A percentile compares a stretch with the other conserved stretches of the same genome.
Conservation (phyloP, 2,888 invertebrate genomes). For the Trissolcus brochymenae region DNA sequence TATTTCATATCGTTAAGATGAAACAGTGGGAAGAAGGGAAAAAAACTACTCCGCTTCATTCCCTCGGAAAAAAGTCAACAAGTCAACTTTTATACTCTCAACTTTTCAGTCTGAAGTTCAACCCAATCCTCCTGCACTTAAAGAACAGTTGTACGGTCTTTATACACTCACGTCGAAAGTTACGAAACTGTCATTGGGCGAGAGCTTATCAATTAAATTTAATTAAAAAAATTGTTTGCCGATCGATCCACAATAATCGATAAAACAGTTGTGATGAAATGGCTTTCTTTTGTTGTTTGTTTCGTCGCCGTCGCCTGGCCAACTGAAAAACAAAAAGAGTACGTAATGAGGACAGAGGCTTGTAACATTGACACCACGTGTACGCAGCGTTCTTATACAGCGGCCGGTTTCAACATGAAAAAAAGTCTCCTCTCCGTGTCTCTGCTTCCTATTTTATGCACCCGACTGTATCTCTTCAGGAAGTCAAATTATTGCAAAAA, state of each 20-base stretch:
- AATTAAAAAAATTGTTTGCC: slow-evolving; percentile 14
- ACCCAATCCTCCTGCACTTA: slow-evolving; percentile 13
- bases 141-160: slow-evolving; percentile 16
- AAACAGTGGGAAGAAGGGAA: too few relatives aligned
- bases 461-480: slow-evolving; percentile 42
- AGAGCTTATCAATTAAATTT: slow-evolving; percentile 8
- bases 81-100: not conserved
- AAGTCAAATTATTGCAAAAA: slow-evolving; percentile 50
- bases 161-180: slow-evolving; percentile 10
- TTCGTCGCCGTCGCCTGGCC: slow-evolving; percentile 4
- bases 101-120: slow-evolving; percentile 7
- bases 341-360: slow-evolving; percentile 48
- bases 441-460: slow-evolving; percentile 47
- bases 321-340: slow-evolving; percentile 20
- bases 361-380: slow-evolving; percentile 49
- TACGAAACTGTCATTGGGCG: not conserved
- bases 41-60: slow-evolving; percentile 1
- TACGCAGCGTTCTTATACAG: slow-evolving; percentile 52
- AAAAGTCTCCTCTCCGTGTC: slow-evolving; percentile 45
- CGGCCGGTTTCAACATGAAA: slow-evolving; percentile 46
- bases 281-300: not conserved
- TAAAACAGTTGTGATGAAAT: not conserved
- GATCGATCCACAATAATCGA: not conserved
- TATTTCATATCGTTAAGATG: too few relatives aligned
- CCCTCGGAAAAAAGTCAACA: too few relatives aligned